Evolutionary conservation across 2,888 invertebrate species (phyloP).

Genomic region (Stomorhina lunata): DNA sequence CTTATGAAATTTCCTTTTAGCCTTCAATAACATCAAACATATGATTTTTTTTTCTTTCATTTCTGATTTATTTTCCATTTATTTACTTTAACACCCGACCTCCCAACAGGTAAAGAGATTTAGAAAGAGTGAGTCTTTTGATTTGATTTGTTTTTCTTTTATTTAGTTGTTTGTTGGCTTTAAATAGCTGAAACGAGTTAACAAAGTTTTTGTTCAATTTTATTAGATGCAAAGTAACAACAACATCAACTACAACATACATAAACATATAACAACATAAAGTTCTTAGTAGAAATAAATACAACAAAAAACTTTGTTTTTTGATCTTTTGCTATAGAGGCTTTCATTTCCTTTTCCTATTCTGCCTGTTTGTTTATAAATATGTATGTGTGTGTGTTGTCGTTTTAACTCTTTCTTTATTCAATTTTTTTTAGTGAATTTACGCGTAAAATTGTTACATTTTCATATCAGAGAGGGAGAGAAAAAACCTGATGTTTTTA

Average conservation of each 20-base stretch:
- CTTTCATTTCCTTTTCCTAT: neutral
- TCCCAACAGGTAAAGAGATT: conserved; percentile 60
- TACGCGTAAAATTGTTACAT: conserved; percentile 47
- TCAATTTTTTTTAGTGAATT: conserved; percentile 28
- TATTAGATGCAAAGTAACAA: conserved; percentile 46
- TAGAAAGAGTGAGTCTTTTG: too few relatives aligned
- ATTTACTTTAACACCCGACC: neutral
- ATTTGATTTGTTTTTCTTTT: conserved; percentile 47
- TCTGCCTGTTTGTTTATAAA: neutral
- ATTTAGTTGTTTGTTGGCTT: neutral
- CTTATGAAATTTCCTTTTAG: conserved; percentile 7
- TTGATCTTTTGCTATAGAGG: conserved; percentile 33
- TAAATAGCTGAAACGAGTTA: conserved; percentile 17
- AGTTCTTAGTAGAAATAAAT: too few relatives aligned
- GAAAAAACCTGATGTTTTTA: conserved; percentile 33
- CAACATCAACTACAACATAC: neutral
- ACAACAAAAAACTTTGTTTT: conserved; percentile 5
- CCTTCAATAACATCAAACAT: conserved; percentile 24
- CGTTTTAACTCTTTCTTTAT: conserved; percentile 14
- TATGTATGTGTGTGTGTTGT: neutral
- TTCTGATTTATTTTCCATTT: neutral
- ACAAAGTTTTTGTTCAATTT: conserved; percentile 36
- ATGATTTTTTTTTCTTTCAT: neutral
- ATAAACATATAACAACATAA: neutral
- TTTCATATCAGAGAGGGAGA: neutral